phyloP scores from a whole-genome alignment of 2,888 invertebrate species.

The Cerastis leucographa region DNA sequence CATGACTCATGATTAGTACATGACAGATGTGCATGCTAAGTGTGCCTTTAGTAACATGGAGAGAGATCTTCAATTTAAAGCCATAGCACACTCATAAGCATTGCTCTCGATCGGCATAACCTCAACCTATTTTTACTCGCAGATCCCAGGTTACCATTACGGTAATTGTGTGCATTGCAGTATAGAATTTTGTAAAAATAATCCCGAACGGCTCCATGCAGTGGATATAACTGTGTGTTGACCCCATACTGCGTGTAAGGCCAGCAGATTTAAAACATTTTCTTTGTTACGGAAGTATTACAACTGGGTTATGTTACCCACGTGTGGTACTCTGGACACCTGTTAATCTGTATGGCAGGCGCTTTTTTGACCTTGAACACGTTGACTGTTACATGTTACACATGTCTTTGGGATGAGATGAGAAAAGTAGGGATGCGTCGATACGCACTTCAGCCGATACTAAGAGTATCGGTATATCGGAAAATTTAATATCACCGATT shows the following conservation, averaged over 20 bases:
- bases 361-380: conserved; percentile 36
- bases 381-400: conserved; percentile 12
- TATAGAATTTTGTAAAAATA: not conserved
- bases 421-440: not conserved
- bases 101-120: not conserved
- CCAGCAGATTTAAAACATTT: not conserved
- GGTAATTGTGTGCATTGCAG: not conserved
- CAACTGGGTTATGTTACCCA: conserved; percentile 11
- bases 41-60: too few relatives aligned
- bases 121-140: not conserved
- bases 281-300: conserved; percentile 18
- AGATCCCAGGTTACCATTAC: too few relatives aligned
- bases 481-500: too few relatives aligned
- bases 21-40: not conserved
- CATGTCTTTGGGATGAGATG: conserved; percentile 13
- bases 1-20: not conserved
- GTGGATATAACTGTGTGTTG: not conserved
- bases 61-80: not conserved
- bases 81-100: not conserved
- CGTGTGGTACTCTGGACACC: conserved; percentile 19
- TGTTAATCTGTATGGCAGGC: conserved; percentile 22
- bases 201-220: not conserved
- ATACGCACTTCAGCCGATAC: too few relatives aligned
- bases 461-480: too few relatives aligned
- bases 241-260: not conserved